Evolutionary conservation across 2,113 vertebrate species (phyloP).

Genomic region (Antechinus flavipes): DNA sequence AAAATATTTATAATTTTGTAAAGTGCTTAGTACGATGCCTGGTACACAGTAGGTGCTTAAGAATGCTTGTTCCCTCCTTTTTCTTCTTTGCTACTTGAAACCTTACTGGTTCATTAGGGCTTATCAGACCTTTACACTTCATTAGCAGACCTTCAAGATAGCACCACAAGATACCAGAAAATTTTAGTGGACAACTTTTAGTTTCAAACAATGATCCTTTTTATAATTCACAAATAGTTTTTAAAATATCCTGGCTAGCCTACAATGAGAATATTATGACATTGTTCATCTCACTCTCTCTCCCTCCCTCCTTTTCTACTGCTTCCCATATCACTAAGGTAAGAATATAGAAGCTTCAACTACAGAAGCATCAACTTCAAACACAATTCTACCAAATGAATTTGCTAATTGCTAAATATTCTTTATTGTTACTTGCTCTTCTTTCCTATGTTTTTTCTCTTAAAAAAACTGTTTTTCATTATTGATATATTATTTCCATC

Average conservation of each 20-base stretch:
- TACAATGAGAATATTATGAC: not conserved
- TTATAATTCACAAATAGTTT: not conserved
- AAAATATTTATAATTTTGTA: not conserved
- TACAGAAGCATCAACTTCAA: not conserved
- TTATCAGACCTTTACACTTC: not conserved
- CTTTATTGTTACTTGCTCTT: not conserved
- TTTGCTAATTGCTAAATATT: not conserved
- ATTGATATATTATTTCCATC: not conserved
- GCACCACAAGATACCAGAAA: not conserved
- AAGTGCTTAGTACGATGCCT: not conserved
- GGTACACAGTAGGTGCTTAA: not conserved
- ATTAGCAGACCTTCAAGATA: not conserved
- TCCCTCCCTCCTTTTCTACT: not conserved
- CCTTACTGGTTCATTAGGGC: not conserved
- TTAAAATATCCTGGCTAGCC: not conserved
- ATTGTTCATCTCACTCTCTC: not conserved
- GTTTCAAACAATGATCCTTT: constrained; percentile 3
- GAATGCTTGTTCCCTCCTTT: not conserved
- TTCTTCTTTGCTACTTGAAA: not conserved
- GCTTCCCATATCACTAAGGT: not conserved
- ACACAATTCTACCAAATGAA: constrained; percentile 32
- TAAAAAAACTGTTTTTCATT: not conserved
- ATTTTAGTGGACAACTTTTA: not conserved
- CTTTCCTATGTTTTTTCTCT: not conserved
- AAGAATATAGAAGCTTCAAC: not conserved